Conservation (phyloP, 2,113 vertebrate genomes). For the Chamaea fasciata region DNA sequence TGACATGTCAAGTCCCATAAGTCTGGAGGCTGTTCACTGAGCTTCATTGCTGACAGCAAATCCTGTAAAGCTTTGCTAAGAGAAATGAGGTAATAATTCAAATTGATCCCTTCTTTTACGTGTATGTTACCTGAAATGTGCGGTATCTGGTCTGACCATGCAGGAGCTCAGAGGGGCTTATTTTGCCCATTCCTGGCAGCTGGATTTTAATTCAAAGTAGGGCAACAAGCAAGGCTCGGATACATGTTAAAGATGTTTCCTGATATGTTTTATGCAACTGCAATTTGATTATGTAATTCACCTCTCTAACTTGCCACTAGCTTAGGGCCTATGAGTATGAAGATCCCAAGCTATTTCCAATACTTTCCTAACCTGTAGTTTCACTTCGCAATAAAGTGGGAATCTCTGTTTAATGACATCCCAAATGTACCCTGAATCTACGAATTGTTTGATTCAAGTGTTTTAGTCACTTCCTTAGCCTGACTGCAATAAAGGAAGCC, state of each 20-base stretch:
- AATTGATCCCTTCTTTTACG: rapidly evolving
- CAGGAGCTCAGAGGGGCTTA: neutral
- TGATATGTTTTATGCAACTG: neutral
- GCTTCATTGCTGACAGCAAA: neutral
- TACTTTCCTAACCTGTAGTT: no score
- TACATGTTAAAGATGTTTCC: neutral
- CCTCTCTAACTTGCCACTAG: neutral
- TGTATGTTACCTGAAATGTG: neutral
- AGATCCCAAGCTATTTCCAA: neutral
- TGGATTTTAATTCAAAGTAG: neutral
- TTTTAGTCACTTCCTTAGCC: neutral
- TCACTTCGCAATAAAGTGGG: no score
- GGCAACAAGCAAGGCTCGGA: neutral
- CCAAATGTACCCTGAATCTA: neutral
- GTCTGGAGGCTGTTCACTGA: neutral
- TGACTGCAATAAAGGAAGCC: neutral
- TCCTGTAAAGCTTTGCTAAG: neutral
- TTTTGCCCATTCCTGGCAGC: neutral
- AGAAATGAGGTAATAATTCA: neutral
- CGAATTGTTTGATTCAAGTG: neutral
- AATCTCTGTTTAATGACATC: neutral
- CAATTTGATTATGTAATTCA: neutral
- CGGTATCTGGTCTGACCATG: neutral
- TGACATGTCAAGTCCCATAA: neutral
- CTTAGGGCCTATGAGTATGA: no score